These are phyloP conservation scores for Homalodisca vitripennis DNA, from an alignment of 1,140 invertebrate species.

Conservation along the genomic window DNA sequence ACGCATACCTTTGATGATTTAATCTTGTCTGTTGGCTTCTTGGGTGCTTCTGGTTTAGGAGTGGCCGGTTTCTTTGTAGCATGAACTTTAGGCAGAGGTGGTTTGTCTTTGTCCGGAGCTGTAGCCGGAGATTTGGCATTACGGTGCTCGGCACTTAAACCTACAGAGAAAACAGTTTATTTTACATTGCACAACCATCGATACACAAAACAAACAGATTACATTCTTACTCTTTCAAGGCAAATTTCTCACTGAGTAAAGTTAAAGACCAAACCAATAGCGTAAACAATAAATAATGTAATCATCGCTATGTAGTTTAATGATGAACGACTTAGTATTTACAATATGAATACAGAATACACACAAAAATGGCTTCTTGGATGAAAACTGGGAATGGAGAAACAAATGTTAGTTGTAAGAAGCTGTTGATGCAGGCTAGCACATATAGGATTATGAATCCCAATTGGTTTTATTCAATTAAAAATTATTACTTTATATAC, in stretches of 20 bases:
- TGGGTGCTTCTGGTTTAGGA: slow-evolving; percentile 45
- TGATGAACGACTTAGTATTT: too few species aligned
- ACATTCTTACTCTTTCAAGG: not conserved
- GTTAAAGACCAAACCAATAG: too few species aligned
- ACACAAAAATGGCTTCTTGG: too few species aligned
- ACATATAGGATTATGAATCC: too few species aligned
- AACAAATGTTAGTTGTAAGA: too few species aligned
- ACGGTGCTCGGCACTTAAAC: slow-evolving; percentile 34
- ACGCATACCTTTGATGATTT: slow-evolving; percentile 48
- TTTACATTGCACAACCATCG: not conserved
- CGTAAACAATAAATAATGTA: too few species aligned
- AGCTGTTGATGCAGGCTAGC: too few species aligned
- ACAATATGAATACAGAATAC: too few species aligned
- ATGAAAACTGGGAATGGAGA: too few species aligned
- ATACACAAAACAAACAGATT: not conserved
- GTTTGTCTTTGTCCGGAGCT: slow-evolving; percentile 43
- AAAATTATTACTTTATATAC: too few species aligned
- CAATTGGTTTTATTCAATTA: too few species aligned
- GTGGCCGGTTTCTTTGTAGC: slow-evolving; percentile 51
- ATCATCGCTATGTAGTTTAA: too few species aligned
- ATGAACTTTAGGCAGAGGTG: slow-evolving; percentile 54
- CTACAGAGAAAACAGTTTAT: slow-evolving; percentile 10
- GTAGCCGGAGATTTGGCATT: slow-evolving; percentile 33
- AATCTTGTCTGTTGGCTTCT: slow-evolving; percentile 49
- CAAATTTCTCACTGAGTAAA: not conserved